Evolutionary conservation across 2,888 invertebrate genomes (phyloP), one percentile per base, ranked within the genome.

Genomic region (Protodeltote pygarga): DNA sequence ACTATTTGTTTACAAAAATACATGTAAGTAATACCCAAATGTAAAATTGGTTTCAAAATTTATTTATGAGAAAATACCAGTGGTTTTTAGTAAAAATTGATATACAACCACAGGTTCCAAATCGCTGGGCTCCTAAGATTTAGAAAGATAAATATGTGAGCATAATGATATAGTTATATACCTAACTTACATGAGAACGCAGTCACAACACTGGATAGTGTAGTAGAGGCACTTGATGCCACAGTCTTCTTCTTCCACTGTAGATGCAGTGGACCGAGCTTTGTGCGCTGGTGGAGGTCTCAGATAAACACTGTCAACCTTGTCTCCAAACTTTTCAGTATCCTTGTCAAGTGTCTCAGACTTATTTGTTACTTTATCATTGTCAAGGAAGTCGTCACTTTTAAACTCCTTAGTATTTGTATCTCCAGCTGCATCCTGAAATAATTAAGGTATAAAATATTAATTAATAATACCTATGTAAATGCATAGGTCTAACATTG

Each of bases 161-260:
- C 50, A 29, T 50, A 45, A 11, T 29, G 33, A n/a, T n/a, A n/a
- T n/a, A 34, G 42, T 27, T 44, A 34, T 14, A 34, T 13, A 46
- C 17, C 15, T 40, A 28, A 53, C 49, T 83, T 83, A 91, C 87
- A 87, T 86, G 21, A 91, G 70, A 44, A 93, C 90, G 81, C 95
- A 95, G 67, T 94, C 94, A 82, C 94, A 94, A 71, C 94, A 94
- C 73, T 94, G 93, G 66, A 94, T 84, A 1, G 93, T 92, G 64
- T 93, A 93, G 68, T 94, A 94, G 10, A 94, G 83, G 68, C 95
- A 95, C 71, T 93, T 93, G 8, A 94, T 90, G 40, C 93, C 89
- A 65, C 94, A 94, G 34, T 89, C 89, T 53, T 94, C 93, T 10
- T 94, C 93, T 48, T 93, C 92, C 2, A 81, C 77, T 0, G 76